phyloP scores from a whole-genome alignment of 1,140 invertebrate species.

The Carposina sasakii region DNA sequence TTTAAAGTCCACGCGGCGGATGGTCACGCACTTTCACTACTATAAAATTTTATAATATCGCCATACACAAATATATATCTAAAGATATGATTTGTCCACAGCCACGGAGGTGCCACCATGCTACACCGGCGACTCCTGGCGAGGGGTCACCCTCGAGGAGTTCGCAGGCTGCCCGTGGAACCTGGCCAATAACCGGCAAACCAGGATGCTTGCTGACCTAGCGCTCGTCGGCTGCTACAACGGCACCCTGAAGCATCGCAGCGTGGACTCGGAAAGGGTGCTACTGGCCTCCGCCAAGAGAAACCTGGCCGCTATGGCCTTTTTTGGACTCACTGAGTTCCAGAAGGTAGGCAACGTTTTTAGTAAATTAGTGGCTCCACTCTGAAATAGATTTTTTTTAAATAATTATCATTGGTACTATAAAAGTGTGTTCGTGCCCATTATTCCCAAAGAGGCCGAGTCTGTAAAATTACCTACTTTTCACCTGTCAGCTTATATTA shows the following conservation, averaged over 20 bases:
- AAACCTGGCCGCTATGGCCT: slow-evolving; percentile 95
- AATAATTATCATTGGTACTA: no score
- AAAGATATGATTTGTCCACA: no score
- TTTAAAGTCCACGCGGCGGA: no score
- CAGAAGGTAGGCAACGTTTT: slow-evolving; percentile 79
- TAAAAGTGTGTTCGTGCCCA: no score
- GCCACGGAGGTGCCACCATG: slow-evolving; percentile 85
- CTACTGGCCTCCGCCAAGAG: slow-evolving; percentile 95
- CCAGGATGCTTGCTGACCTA: slow-evolving; percentile 96
- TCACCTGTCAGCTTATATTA: no score
- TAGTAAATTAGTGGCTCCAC: no score
- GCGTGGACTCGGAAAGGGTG: slow-evolving; percentile 91
- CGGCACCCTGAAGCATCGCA: slow-evolving; percentile 82
- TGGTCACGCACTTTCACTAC: no score
- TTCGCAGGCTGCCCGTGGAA: slow-evolving; percentile 94
- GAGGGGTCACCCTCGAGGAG: slow-evolving; percentile 81
- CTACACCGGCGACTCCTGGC: slow-evolving; percentile 79
- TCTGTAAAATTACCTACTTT: no score
- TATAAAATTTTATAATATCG: no score
- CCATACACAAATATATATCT: no score
- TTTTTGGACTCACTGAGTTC: slow-evolving; percentile 97
- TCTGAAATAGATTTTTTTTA: no score
- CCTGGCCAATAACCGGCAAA: slow-evolving; percentile 96
- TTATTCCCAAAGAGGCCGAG: no score
- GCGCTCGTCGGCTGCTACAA: slow-evolving; percentile 97